Base-by-base conservation (phyloP, 2,113 vertebrate genomes). In the Trichechus manatus region DNA sequence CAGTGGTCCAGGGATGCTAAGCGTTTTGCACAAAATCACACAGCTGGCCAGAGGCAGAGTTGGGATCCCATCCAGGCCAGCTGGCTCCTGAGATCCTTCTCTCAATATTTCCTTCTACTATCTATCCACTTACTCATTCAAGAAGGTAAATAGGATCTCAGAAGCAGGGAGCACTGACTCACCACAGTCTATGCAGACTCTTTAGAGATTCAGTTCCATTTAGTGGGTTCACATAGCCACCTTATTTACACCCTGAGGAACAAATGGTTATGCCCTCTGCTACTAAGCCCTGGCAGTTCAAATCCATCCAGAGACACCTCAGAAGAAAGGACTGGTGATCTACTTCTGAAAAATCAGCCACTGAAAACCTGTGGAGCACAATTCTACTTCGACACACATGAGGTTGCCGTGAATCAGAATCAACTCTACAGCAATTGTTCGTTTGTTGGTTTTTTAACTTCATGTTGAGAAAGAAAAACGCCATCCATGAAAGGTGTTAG, bases 61-160 rank as follows among this genome's bases (percentile, higher is more conserved):
- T 17, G 13, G 29, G 11, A 81, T 81, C 39, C 6, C 81, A 84
- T 84, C 1, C 33, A 81, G 17, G 56, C 7, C 33, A 79, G 15
- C 0, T 29, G 29, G 5, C 1, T 66, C 9, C 19, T 36, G 8
- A 50, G 13, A n/a, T 3, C 7, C 2, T 47, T 29, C 47, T 61
- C 39, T 77, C 56, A 39, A 63, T 89, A 36, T 56, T 70, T 80
- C 27, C 17, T 11, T 36, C 13, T 63, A 27, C 4, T 31, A 56
- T 20, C 56, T 53, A 56, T 15, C n/a, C 53, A 31, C 27, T 56
- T 85, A 75, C 7, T 2, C 9, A 50, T 39, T 89, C 11, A 29
- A 22, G n/a, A 66, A 70, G 31, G 3, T n/a, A 88, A 44, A 11
- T 53, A 33, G 6, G 36, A n/a, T 75, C 61, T 91, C 44, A 27